Percentiles rank a stretch among this genome's conserved stretches.
These are phyloP conservation scores for Gibbula magus DNA, from an alignment of 2,888 invertebrate genomes.

Conservation along the genomic window DNA sequence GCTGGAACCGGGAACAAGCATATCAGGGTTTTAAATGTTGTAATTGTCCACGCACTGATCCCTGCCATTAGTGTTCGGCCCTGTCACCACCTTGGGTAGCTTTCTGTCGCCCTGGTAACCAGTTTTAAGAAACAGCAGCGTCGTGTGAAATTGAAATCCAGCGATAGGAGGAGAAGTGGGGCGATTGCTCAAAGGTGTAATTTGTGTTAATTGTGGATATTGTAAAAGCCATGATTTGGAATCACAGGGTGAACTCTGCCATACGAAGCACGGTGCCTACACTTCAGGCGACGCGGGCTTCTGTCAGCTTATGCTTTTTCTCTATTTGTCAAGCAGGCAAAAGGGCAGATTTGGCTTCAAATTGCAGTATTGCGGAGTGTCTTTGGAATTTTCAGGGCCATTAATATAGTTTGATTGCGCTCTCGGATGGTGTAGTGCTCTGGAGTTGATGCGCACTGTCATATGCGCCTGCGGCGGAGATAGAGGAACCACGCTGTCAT, in stretches of 20 bases:
- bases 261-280: background rate
- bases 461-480: background rate
- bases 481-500: background rate
- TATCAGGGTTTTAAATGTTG: constrained; percentile 8
- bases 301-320: constrained; percentile 2
- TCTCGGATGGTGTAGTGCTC: background rate
- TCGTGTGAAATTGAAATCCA: constrained; percentile 4
- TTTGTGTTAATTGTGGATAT: constrained; percentile 15
- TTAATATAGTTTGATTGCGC: constrained; percentile 13
- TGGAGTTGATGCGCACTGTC: background rate
- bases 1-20: background rate
- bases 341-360: constrained; percentile 19
- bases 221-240: constrained; percentile 14
- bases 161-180: background rate
- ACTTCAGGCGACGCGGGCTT: background rate
- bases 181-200: constrained; percentile 19
- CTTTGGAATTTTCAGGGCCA: constrained; percentile 11
- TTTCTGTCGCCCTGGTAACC: constrained; percentile 4
- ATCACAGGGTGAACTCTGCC: background rate
- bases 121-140: constrained; percentile 4
- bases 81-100: constrained; percentile 5
- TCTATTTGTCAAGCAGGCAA: constrained; percentile 17
- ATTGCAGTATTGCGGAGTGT: constrained; percentile 7
- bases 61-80: background rate
- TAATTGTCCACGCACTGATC: background rate